Conservation (phyloP, 2,888 invertebrate genomes). For the Branchellion lobata region DNA sequence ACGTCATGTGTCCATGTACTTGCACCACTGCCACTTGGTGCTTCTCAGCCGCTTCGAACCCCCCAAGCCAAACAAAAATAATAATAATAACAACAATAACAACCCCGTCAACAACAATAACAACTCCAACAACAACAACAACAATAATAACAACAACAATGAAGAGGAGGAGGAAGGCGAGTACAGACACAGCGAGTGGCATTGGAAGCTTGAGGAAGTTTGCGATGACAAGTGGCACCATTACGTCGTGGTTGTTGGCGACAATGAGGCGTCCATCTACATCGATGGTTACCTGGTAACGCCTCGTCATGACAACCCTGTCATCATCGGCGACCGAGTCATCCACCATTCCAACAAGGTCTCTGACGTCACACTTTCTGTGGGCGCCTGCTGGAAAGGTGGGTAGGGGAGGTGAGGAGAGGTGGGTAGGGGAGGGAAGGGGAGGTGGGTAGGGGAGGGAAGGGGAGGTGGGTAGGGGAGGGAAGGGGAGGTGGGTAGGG, state of each 20-base stretch:
- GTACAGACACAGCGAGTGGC: conserved; percentile 91
- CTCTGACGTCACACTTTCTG: conserved; percentile 77
- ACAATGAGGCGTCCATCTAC: conserved; percentile 66
- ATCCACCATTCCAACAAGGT: conserved; percentile 81
- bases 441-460: neutral
- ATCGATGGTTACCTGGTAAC: conserved; percentile 80
- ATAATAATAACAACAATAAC: neutral
- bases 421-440: neutral
- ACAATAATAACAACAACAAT: neutral
- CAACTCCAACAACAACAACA: neutral
- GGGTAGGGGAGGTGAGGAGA: conserved; percentile 46
- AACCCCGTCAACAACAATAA: neutral
- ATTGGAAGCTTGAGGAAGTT: conserved; percentile 88
- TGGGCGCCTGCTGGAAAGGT: conserved; percentile 98
- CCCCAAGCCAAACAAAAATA: neutral
- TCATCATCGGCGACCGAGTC: conserved; percentile 99
- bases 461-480: too few relatives aligned
- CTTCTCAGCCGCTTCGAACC: conserved; percentile 80
- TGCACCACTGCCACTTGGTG: conserved; percentile 93
- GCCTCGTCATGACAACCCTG: conserved; percentile 78
- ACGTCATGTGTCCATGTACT: conserved; percentile 94
- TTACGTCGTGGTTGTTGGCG: conserved; percentile 85
- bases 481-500: too few relatives aligned
- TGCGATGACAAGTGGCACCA: conserved; percentile 99
- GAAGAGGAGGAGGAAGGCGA: conserved; percentile 54